phyloP scores from a whole-genome alignment of 2,888 invertebrate species.

The Odontocerum albicorne region DNA sequence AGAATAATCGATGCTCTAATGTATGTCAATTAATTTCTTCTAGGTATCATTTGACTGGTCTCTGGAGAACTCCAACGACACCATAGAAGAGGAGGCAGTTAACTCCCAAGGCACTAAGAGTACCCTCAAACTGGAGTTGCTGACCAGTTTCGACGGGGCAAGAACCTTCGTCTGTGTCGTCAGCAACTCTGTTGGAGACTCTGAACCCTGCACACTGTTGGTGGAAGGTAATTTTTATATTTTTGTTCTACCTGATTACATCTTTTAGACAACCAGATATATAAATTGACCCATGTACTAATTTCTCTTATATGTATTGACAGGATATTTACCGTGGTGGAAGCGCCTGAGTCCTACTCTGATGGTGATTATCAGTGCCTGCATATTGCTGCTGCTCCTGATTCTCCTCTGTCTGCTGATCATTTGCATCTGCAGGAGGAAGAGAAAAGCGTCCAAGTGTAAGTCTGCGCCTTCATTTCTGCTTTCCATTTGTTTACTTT shows the following conservation, averaged over 20 bases:
- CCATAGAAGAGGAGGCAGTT: slow-evolving; percentile 56
- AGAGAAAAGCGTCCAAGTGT: slow-evolving; percentile 82
- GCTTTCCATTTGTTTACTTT: too few relatives aligned
- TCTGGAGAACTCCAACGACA: slow-evolving; percentile 71
- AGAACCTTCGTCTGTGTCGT: slow-evolving; percentile 75
- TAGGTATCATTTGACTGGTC: slow-evolving; percentile 69
- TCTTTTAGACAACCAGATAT: neutral
- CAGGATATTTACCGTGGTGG: slow-evolving; percentile 33
- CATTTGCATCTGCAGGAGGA: slow-evolving; percentile 81
- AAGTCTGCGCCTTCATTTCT: slow-evolving; percentile 51
- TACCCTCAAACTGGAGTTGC: slow-evolving; percentile 46
- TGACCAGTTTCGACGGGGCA: slow-evolving; percentile 62
- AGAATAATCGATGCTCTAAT: too few relatives aligned
- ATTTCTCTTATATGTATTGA: neutral
- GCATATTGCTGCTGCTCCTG: slow-evolving; percentile 30
- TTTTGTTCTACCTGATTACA: neutral
- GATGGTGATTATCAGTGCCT: slow-evolving; percentile 30
- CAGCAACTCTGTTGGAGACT: slow-evolving; percentile 69
- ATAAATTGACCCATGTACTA: neutral
- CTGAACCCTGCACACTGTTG: slow-evolving; percentile 32
- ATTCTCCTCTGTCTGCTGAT: slow-evolving; percentile 69
- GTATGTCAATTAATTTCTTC: too few relatives aligned
- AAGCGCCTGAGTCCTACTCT: slow-evolving; percentile 31
- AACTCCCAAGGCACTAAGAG: slow-evolving; percentile 39
- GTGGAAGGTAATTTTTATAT: slow-evolving; percentile 23